Base-by-base conservation (phyloP, 1,140 invertebrate genomes). In the Caenorhabditis briggsae region DNA sequence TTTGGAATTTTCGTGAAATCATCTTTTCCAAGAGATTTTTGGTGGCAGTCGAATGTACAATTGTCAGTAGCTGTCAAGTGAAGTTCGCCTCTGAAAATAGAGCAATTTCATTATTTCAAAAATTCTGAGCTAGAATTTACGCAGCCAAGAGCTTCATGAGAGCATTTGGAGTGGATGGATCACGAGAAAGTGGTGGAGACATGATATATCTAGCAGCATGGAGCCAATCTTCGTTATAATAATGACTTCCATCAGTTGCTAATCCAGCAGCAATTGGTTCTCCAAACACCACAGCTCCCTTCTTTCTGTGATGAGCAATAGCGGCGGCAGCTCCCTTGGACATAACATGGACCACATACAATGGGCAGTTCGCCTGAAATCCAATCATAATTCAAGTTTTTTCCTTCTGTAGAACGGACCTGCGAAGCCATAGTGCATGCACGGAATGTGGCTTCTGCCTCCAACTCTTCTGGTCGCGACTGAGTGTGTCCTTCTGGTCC, bases 1-100 rank as follows among this genome's bases (percentile, higher is more conserved):
- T 97, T 98, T 9, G 98, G 98, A 90, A 99, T 99, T 93, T 97
- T 97, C 1, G 96, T 95, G 92, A 99, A 99, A 93, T 99, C 95
- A 84, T 95, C 94, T 90, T 95, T 95, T 0, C 98, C 98, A 0
- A 96, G 70, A 20, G 95, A 95, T 93, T 99, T 99, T 92, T 99
- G 97, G n/a, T 95, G 94, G 83, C 95, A 95, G 89, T 95, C 96
- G 93, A 98, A 99, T 2, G 97, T 98, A 93, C 97, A 98, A 93
- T 99, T 96, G 92, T 99, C 97, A 91, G 97, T 98, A 58, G 96
- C 98, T 18, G 96, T 97, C 53, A 96, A 93, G 93, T 98, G 96
- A 5, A 99, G 94, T 90, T 95, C 95, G 92, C 97, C 96, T 91
- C 97, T 98, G 88, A 78, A 86, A 58, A 64, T 18, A 20, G 18